Evolutionary conservation across 2,797 vertebrate species (phyloP), one percentile per base, ranked within the genome.

Genomic region (Sparus aurata): DNA sequence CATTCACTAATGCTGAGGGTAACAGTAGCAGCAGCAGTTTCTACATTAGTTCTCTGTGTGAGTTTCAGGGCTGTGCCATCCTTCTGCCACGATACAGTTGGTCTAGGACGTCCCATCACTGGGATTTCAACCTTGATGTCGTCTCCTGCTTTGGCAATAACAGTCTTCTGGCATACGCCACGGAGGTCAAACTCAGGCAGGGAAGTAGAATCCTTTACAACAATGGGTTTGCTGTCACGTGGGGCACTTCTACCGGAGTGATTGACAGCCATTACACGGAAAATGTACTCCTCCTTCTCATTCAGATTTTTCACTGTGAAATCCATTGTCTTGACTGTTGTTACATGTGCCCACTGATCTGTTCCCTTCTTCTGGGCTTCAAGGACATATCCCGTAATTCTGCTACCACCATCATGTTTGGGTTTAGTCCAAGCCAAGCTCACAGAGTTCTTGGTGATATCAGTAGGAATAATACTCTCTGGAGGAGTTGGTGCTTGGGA

Each of bases 71-170:
- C 49, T 64, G 96, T 92, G 20, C 96, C 95, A 82, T 97, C 97
- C 84, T 98, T 99, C 86, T 97, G 98, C 98, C 98, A 99, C 22
- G 97, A 97, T 83, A 99, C 90, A 60, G 96, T 96, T 82, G 98
- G 98, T 86, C 96, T 96, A 67, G 98, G 98, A 91, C 96, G 97
- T 90, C 98, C 98, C 87, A 97, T 96, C 41, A 99, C 95, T 74
- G 98, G 98, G 83, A 99, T 98, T 91, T 99, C 98, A 87, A 99
- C 96, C 93, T 98, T 99, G 85, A 99, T 98, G 85, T 99, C 95
- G 84, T 97, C 97, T 85, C 98, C 98, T 83, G 98, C 98, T 92
- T 95, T 98, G 73, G 96, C 98, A 86, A 99, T 96, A 38, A 99
- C 83, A 38, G 96, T 94, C 91, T 98, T 98, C 90, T 98, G 96